These are phyloP conservation scores for Epicampocera succincta DNA, from an alignment of 2,888 invertebrate species.

Conservation along the genomic window DNA sequence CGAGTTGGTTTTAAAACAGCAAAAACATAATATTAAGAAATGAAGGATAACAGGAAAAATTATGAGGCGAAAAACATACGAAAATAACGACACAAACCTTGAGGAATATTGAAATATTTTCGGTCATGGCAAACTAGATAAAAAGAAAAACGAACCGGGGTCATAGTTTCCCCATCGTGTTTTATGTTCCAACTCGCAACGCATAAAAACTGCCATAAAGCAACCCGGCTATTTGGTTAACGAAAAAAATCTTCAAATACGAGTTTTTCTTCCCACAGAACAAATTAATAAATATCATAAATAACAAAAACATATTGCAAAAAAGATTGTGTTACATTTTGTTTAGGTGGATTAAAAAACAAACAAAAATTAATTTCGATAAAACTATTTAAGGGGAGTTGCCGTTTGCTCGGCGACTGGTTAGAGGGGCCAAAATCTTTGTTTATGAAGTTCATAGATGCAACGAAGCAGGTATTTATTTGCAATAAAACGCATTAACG, in stretches of 20 bases:
- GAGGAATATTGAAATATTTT: conserved; percentile 39
- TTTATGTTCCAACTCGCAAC: neutral
- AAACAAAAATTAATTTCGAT: too few species aligned
- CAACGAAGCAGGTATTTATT: too few species aligned
- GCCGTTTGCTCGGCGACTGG: too few species aligned
- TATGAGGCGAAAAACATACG: conserved; percentile 48
- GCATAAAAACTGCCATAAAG: neutral
- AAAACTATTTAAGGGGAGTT: too few species aligned
- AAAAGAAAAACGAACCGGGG: conserved; percentile 1
- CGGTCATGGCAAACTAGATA: neutral
- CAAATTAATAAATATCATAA: too few species aligned
- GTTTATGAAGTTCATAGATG: too few species aligned
- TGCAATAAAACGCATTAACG: too few species aligned
- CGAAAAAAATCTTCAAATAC: neutral
- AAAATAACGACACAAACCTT: conserved; percentile 12
- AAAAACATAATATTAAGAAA: conserved; percentile 2
- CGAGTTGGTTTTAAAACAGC: neutral
- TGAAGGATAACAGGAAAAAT: conserved; percentile 57
- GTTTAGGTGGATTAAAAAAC: too few species aligned
- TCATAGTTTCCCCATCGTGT: conserved; percentile 1
- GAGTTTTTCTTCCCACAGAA: neutral
- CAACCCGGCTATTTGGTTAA: too few species aligned
- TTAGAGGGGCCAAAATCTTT: too few species aligned
- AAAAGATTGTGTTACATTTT: too few species aligned
- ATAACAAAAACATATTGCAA: too few species aligned